Conservation (phyloP, 1,140 invertebrate species). For the Hyposmocoma kahamanoa region DNA sequence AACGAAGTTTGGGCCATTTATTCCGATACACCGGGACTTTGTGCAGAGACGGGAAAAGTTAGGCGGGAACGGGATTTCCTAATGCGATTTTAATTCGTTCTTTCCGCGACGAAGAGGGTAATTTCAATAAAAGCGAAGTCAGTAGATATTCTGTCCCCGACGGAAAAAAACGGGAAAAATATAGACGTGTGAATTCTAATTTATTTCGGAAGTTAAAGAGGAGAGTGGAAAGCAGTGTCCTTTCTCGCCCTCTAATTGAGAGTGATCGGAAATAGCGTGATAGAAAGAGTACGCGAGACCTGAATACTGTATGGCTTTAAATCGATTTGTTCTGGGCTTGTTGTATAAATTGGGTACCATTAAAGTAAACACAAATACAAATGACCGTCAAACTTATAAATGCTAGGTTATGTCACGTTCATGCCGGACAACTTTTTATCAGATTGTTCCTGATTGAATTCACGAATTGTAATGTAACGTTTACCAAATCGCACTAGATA, state of each 20-base stretch:
- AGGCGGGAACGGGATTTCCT: conserved; percentile 54
- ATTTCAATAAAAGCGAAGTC: conserved; percentile 61
- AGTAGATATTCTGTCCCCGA: conserved; percentile 34
- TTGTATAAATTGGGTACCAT: too few species aligned
- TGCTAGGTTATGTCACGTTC: too few species aligned
- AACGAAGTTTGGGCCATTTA: conserved; percentile 67
- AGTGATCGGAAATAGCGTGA: conserved; percentile 1
- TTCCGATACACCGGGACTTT: conserved; percentile 63
- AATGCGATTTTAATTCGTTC: conserved; percentile 68
- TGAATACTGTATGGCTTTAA: too few species aligned
- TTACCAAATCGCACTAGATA: background rate
- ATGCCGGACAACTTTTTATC: background rate
- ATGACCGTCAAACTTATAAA: too few species aligned
- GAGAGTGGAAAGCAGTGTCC: conserved; percentile 12
- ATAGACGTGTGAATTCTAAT: conserved; percentile 14
- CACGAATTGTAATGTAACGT: background rate
- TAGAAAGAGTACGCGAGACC: too few species aligned
- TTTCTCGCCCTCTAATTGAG: background rate
- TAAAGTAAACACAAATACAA: too few species aligned
- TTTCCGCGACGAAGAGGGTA: conserved; percentile 54
- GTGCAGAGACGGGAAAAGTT: conserved; percentile 64
- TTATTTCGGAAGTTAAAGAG: conserved; percentile 6
- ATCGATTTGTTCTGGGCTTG: too few species aligned
- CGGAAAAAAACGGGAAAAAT: conserved; percentile 11
- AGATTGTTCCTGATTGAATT: background rate